A percentile compares a stretch with the other conserved stretches of the same genome.
Conservation (phyloP, 2,888 invertebrate species). For the Gymnosoma rotundatum region DNA sequence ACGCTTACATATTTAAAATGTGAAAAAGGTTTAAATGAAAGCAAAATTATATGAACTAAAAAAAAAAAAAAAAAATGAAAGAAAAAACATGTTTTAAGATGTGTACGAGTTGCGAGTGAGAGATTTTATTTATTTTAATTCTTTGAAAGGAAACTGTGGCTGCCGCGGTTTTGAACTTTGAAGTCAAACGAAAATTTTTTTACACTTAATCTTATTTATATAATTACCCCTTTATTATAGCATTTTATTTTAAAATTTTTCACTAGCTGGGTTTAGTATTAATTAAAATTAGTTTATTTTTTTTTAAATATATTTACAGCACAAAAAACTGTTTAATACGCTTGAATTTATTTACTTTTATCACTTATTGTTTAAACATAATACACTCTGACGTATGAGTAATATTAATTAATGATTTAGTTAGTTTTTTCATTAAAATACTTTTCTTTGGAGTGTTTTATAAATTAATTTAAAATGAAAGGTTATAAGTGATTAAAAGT, state of each 20-base stretch:
- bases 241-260: too few species aligned
- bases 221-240: too few species aligned
- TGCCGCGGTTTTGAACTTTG: too few species aligned
- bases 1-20: not conserved
- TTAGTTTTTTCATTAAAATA: not conserved
- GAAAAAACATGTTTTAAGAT: too few species aligned
- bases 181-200: too few species aligned
- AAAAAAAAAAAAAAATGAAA: too few species aligned
- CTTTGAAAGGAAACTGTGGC: too few species aligned
- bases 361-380: not conserved
- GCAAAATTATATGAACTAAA: not conserved
- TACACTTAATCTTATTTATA: too few species aligned
- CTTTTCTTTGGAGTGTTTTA: not conserved
- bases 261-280: too few species aligned
- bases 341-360: constrained; percentile 18
- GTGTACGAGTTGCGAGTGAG: too few species aligned
- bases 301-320: not conserved
- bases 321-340: not conserved
- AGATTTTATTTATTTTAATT: too few species aligned
- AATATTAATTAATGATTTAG: constrained; percentile 28
- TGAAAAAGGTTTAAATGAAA: not conserved
- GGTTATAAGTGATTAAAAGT: not conserved
- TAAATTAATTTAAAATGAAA: constrained; percentile 15
- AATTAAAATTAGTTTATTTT: too few species aligned
- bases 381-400: constrained; percentile 34